These are phyloP conservation scores for Isoperla grammatica DNA, from an alignment of 2,888 invertebrate genomes.

Conservation along the genomic window DNA sequence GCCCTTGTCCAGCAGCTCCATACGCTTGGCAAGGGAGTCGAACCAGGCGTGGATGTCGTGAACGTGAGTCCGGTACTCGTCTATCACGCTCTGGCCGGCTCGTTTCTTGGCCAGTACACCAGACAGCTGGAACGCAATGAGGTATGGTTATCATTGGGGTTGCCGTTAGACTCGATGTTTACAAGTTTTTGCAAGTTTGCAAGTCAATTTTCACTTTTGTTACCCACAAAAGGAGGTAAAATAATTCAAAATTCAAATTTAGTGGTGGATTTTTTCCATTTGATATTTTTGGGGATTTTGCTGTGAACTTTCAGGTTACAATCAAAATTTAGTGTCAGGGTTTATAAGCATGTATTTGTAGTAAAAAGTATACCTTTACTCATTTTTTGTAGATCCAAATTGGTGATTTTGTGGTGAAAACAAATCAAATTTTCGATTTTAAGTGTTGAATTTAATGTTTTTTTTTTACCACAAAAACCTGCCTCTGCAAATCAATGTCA, in stretches of 20 bases:
- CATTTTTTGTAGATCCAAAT: too few relatives aligned
- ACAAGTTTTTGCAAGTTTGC: too few relatives aligned
- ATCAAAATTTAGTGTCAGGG: too few relatives aligned
- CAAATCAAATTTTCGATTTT: too few relatives aligned
- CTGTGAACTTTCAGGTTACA: too few relatives aligned
- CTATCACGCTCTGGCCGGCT: slow-evolving; percentile 59
- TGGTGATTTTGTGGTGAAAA: too few relatives aligned
- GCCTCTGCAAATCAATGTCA: too few relatives aligned
- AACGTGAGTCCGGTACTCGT: slow-evolving; percentile 68
- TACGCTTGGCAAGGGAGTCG: slow-evolving; percentile 69
- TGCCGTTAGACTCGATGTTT: background rate
- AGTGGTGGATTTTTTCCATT: background rate
- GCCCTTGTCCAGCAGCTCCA: slow-evolving; percentile 79
- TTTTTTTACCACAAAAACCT: too few relatives aligned
- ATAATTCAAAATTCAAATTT: too few relatives aligned
- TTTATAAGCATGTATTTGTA: too few relatives aligned
- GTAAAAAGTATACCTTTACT: too few relatives aligned
- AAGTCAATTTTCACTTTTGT: background rate
- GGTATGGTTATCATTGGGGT: background rate
- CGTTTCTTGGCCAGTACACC: slow-evolving; percentile 68
- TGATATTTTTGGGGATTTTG: background rate
- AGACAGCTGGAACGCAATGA: slow-evolving; percentile 46
- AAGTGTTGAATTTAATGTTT: too few relatives aligned
- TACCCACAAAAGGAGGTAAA: background rate
- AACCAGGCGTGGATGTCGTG: slow-evolving; percentile 77